phyloP scores from a whole-genome alignment of 53 echinoderm and acorn worm species.

The Luidia sarsii region DNA sequence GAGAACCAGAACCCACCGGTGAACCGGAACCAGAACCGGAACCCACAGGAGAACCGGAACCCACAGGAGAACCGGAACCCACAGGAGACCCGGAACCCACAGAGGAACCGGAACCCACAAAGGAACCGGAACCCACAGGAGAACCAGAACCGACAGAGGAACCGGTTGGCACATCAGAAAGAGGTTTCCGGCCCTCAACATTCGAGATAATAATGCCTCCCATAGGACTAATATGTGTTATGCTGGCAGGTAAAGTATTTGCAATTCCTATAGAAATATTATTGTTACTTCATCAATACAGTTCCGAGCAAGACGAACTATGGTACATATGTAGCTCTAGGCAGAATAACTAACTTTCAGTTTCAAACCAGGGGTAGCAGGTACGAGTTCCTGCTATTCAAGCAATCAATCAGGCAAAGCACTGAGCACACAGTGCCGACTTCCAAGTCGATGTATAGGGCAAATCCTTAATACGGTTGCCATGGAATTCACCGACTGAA shows the following conservation, averaged over 20 bases:
- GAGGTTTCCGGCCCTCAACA: slow-evolving; percentile 7
- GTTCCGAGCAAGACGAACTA: no score
- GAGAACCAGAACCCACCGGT: not conserved
- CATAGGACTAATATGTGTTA: slow-evolving; percentile 14
- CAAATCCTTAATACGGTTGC: no score
- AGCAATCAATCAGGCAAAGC: no score
- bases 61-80: not conserved
- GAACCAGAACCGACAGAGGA: slow-evolving; percentile 20
- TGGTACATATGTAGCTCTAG: no score
- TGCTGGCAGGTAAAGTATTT: slow-evolving; percentile 4
- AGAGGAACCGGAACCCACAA: not conserved
- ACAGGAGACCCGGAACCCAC: not conserved
- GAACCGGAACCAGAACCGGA: slow-evolving; percentile 20
- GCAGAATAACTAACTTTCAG: no score
- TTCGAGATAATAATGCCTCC: slow-evolving; percentile 46
- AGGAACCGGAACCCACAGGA: slow-evolving; percentile 2
- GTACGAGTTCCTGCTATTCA: no score
- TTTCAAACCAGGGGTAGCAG: no score
- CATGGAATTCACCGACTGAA: no score
- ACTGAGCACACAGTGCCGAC: no score
- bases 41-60: slow-evolving; percentile 10
- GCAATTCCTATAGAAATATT: no score
- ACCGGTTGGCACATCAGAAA: slow-evolving; percentile 6
- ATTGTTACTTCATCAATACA: no score
- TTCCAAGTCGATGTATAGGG: no score